These are phyloP conservation scores for Gorsachius goisagi DNA, from an alignment of 2,113 vertebrate genomes.

Conservation along the genomic window DNA sequence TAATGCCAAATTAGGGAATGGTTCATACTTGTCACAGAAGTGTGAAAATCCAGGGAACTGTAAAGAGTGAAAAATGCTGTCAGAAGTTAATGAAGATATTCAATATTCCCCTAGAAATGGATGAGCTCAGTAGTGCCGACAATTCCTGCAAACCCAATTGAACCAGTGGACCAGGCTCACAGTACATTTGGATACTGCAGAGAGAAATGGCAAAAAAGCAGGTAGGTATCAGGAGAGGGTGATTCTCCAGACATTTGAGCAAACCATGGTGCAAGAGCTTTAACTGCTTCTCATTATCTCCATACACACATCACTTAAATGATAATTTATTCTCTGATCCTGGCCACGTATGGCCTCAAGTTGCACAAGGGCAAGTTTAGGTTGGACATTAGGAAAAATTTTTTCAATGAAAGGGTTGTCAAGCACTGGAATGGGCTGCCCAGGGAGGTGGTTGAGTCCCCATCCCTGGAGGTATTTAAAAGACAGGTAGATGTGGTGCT, in stretches of 20 bases:
- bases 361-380: too few species aligned
- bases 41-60: not conserved
- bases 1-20: not conserved
- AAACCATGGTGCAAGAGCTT: not conserved
- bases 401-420: too few species aligned
- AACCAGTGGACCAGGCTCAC: not conserved
- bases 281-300: not conserved
- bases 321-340: not conserved
- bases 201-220: not conserved
- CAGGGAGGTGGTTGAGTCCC: too few species aligned
- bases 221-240: not conserved
- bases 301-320: not conserved
- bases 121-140: not conserved
- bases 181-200: not conserved
- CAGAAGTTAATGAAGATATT: not conserved
- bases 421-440: too few species aligned
- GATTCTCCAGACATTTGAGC: not conserved
- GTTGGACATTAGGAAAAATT: too few species aligned
- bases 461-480: too few species aligned
- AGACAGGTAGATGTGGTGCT: too few species aligned
- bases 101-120: not conserved
- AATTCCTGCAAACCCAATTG: not conserved
- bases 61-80: not conserved
- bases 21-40: not conserved
- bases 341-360: too few species aligned